phyloP scores from a whole-genome alignment of 30 jellyfish, hydroid and myxozoan species.

The Morbakka virulenta region DNA sequence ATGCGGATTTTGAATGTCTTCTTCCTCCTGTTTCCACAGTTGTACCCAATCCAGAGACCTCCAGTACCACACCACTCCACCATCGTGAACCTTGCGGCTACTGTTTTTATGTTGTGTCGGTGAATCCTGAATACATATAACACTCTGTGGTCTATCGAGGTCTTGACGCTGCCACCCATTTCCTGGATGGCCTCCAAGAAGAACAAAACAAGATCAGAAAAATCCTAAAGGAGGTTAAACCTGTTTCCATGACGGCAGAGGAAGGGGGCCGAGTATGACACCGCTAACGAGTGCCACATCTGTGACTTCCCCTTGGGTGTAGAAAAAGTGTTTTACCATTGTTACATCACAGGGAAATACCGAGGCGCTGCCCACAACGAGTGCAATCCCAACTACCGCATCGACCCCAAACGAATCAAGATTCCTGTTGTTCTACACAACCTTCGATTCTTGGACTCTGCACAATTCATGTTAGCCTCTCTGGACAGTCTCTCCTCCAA shows the following conservation, averaged over 20 bases:
- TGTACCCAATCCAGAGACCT: background rate
- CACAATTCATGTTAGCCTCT: constrained; percentile 29
- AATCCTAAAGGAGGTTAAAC: background rate
- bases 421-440: constrained; percentile 61
- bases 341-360: constrained; percentile 55
- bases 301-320: too few relatives aligned
- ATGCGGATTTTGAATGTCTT: constrained; percentile 40
- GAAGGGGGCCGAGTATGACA: too few relatives aligned
- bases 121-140: constrained; percentile 5
- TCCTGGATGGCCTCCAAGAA: too few relatives aligned
- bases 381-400: constrained; percentile 37
- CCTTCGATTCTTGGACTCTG: constrained; percentile 30
- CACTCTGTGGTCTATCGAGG: constrained; percentile 24
- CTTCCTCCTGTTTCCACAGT: background rate
- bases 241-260: background rate
- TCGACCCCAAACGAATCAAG: constrained; percentile 28
- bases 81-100: constrained; percentile 44
- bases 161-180: too few relatives aligned
- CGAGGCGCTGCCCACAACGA: constrained; percentile 56
- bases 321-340: too few relatives aligned
- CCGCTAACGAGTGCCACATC: too few relatives aligned
- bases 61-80: constrained; percentile 6
- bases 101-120: constrained; percentile 27
- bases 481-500: constrained; percentile 27
- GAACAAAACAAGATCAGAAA: background rate